These are phyloP conservation scores for Virgularia gustaviana DNA, from an alignment of 92 coral and sea anemone species.

Conservation along the genomic window DNA sequence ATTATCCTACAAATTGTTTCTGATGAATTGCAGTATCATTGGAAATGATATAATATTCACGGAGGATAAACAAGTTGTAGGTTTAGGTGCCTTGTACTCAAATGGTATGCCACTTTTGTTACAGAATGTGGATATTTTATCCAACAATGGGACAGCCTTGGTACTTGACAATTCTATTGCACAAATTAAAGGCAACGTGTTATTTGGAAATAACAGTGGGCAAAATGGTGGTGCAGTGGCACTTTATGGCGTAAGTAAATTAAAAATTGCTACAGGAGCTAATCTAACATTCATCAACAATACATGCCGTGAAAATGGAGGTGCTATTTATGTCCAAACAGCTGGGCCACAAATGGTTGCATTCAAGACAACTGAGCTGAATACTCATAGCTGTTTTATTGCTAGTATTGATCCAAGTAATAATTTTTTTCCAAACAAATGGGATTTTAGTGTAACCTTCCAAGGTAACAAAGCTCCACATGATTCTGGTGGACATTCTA, in stretches of 20 bases:
- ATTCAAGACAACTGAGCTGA: slow-evolving; percentile 71
- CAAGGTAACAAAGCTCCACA: slow-evolving; percentile 56
- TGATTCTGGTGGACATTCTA: slow-evolving; percentile 65
- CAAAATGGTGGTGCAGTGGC: slow-evolving; percentile 81
- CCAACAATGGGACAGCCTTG: slow-evolving; percentile 69
- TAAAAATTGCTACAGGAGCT: slow-evolving; percentile 65
- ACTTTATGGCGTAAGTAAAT: slow-evolving; percentile 68
- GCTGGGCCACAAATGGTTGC: slow-evolving; percentile 85
- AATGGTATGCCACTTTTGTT: slow-evolving; percentile 57
- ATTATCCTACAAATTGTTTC: slow-evolving; percentile 48
- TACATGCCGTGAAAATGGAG: slow-evolving; percentile 64
- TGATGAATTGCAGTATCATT: slow-evolving; percentile 60
- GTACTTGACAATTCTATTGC: slow-evolving; percentile 70
- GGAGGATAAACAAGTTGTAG: slow-evolving; percentile 63
- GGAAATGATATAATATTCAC: slow-evolving; percentile 52
- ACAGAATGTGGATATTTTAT: slow-evolving; percentile 44
- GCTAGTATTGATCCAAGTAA: slow-evolving; percentile 45
- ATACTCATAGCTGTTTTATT: slow-evolving; percentile 72
- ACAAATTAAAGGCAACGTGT: slow-evolving; percentile 49
- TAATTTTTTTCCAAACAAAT: slow-evolving; percentile 31
- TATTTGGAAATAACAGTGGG: slow-evolving; percentile 68
- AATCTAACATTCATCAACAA: slow-evolving; percentile 56
- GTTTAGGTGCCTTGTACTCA: slow-evolving; percentile 80
- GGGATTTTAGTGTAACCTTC: slow-evolving; percentile 65
- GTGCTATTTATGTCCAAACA: slow-evolving; percentile 69